Conservation (phyloP, 2,888 invertebrate species). For the Scelioninae gen. 1 region DNA sequence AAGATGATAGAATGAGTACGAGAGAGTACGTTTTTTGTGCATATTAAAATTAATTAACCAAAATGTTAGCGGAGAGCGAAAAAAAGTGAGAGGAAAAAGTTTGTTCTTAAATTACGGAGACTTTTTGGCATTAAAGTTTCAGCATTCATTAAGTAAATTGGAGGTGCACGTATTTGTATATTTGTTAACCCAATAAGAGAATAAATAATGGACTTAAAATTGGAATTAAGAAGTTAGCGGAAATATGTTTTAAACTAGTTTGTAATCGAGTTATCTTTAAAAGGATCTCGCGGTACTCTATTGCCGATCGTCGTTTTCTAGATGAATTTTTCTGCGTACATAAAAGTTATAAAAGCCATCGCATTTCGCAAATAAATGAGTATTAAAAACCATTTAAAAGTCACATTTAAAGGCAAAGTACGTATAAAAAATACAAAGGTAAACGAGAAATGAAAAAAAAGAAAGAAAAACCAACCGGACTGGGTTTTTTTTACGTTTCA, state of each 20-base stretch:
- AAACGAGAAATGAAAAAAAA: neutral
- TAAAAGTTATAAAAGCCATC: conserved; percentile 50
- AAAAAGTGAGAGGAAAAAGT: conserved; percentile 2
- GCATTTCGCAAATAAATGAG: conserved; percentile 40
- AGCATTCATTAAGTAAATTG: conserved; percentile 41
- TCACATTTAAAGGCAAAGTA: conserved; percentile 23
- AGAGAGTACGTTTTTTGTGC: too few relatives aligned
- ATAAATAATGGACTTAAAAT: conserved; percentile 57
- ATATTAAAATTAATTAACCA: neutral
- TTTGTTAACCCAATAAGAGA: conserved; percentile 48
- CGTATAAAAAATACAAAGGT: conserved; percentile 6
- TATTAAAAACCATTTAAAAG: conserved; percentile 44
- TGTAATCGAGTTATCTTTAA: conserved; percentile 51
- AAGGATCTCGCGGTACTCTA: conserved; percentile 28
- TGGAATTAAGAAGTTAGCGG: conserved; percentile 49
- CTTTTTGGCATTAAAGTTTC: conserved; percentile 32
- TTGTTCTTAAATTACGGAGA: conserved; percentile 10
- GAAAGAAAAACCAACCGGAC: conserved; percentile 5
- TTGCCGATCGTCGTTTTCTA: conserved; percentile 36
- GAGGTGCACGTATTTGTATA: conserved; percentile 36
- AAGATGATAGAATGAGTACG: too few relatives aligned
- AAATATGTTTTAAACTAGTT: conserved; percentile 59
- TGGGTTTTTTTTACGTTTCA: conserved; percentile 16
- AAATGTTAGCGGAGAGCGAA: neutral
- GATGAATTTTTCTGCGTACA: conserved; percentile 44